Evolutionary conservation across 2,888 invertebrate genomes (phyloP), one percentile per base, ranked within the genome.

Genomic region (Melangyna quadrimaculata): DNA sequence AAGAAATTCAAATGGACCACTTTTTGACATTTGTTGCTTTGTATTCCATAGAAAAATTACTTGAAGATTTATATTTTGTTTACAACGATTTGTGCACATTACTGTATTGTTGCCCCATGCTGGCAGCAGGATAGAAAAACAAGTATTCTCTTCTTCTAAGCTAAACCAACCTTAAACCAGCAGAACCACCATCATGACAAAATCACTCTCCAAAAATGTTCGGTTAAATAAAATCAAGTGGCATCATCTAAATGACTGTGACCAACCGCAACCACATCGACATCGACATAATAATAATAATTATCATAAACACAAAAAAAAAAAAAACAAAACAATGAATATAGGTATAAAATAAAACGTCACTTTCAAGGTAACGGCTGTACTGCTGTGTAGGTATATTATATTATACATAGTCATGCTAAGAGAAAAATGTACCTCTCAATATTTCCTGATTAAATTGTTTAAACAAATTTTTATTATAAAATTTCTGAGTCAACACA

Each of bases 391-490:
- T n/a, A n/a, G n/a, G n/a, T n/a, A n/a, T n/a, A n/a, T n/a, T n/a
- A n/a, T n/a, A n/a, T n/a, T n/a, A n/a, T n/a, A n/a, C n/a, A n/a
- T n/a, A n/a, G n/a, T n/a, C n/a, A n/a, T 9, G 9, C 14, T 19
- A 35, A 22, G 8, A 43, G 9, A 35, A 67, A 9, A 43, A n/a
- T 43, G 7, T 3, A 7, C 24, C n/a, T 55, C 17, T 40, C 17
- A 45, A 55, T 71, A 37, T 55, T 53, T 17, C 53, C 40, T 57
- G 24, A 29, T 22, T 17, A 51, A 22, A 73, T 59, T 67, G 48
- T 35, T 67, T 24, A 72, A 78, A 78, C 53, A 72, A 67, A n/a
- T n/a, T n/a, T 81, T 75, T 65, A 29, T 40, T 37, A 40, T 32
- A n/a, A 9, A 22, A 43, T 22, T 51, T 3, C 3, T 27, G 27